Evolutionary conservation across 2,797 vertebrate genomes (phyloP).

Genomic region (Tachyglossus aculeatus): DNA sequence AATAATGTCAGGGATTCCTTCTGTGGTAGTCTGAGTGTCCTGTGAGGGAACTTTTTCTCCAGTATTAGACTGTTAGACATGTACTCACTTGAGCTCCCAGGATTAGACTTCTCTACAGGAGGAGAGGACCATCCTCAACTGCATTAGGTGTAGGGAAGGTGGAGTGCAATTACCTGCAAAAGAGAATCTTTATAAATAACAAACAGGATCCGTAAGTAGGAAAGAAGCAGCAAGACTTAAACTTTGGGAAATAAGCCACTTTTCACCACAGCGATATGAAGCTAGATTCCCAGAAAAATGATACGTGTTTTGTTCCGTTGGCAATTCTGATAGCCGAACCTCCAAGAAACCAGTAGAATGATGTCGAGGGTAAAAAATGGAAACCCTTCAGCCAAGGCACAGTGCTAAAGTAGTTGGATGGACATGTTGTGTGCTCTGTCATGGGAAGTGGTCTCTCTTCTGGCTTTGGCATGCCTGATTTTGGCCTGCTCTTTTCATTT

Average conservation of each 20-base stretch:
- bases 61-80: conserved; percentile 26
- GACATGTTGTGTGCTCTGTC: neutral
- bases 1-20: conserved; percentile 13
- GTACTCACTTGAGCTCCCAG: conserved; percentile 9
- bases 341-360: too few species aligned
- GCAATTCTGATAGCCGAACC: too few species aligned
- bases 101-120: conserved; percentile 2
- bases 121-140: too few species aligned
- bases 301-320: neutral
- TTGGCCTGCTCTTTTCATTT: neutral
- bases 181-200: too few species aligned
- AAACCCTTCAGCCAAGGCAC: neutral
- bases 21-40: conserved; percentile 40
- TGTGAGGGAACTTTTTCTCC: conserved; percentile 25
- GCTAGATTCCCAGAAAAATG: neutral
- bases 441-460: neutral
- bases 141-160: too few species aligned
- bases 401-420: neutral
- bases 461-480: neutral
- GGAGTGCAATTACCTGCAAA: too few species aligned
- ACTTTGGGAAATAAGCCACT: too few species aligned
- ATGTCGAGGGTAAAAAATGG: too few species aligned
- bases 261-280: too few species aligned
- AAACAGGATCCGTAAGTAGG: too few species aligned
- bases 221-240: too few species aligned